Evolutionary conservation across 2,888 invertebrate genomes (phyloP).

Genomic region (Spatulosminthurus flaviceps): DNA sequence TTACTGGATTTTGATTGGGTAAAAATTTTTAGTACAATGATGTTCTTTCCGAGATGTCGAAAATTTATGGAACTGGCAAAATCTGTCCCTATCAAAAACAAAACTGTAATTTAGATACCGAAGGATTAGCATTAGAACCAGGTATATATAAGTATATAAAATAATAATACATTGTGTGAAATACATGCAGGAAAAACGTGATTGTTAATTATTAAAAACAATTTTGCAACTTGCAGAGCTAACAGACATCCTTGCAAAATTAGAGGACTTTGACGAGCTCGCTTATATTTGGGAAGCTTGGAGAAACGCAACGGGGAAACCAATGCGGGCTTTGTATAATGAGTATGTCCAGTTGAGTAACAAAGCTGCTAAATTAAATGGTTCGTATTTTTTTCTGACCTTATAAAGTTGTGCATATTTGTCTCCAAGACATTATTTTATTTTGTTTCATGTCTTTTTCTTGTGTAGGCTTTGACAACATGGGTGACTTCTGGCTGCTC

Average conservation of each 20-base stretch:
- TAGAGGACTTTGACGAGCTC: conserved; percentile 79
- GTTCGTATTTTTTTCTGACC: conserved; percentile 67
- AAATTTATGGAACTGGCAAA: conserved; percentile 76
- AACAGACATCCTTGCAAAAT: conserved; percentile 76
- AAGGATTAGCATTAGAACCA: conserved; percentile 70
- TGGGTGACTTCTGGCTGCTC: conserved; percentile 88
- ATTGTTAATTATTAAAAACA: conserved; percentile 62
- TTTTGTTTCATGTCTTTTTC: conserved; percentile 61
- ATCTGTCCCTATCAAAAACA: conserved; percentile 72
- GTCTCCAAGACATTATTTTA: conserved; percentile 23
- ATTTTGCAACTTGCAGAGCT: conserved; percentile 69
- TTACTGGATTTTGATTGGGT: too few relatives aligned
- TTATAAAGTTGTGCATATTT: not conserved
- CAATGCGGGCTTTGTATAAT: conserved; percentile 78
- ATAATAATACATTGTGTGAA: too few relatives aligned
- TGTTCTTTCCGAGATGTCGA: conserved; percentile 77
- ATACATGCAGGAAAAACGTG: too few relatives aligned
- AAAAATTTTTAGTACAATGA: conserved; percentile 65
- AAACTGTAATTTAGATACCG: conserved; percentile 66
- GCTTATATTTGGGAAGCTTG: conserved; percentile 82
- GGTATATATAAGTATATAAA: too few relatives aligned
- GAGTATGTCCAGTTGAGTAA: conserved; percentile 83
- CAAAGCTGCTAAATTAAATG: conserved; percentile 76
- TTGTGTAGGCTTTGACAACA: conserved; percentile 82
- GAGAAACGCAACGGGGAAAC: conserved; percentile 81